Percentiles rank a stretch among this genome's conserved stretches.
phyloP scores from a whole-genome alignment of 1,140 invertebrate species.

The Lineus longissimus region DNA sequence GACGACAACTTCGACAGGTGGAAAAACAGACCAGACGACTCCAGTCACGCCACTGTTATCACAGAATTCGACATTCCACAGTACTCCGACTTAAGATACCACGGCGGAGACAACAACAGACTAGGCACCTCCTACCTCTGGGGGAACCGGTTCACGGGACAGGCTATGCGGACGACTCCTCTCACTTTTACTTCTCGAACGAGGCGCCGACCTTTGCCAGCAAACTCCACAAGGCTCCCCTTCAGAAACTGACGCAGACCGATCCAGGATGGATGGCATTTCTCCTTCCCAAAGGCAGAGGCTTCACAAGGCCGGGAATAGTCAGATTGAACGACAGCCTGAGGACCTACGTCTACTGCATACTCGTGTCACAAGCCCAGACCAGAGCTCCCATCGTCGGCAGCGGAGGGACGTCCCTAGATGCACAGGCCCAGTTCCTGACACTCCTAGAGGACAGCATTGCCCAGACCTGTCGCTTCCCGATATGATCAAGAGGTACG shows the following conservation, averaged over 20 bases:
- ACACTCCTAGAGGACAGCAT: background rate
- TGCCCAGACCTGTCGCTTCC: background rate
- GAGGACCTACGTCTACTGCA: slow-evolving; percentile 9
- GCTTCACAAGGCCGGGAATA: slow-evolving; percentile 7
- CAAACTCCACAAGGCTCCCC: no score
- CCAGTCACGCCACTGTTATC: background rate
- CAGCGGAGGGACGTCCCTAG: background rate
- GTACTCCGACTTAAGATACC: background rate
- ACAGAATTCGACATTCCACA: background rate
- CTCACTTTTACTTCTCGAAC: no score
- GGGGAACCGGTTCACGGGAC: no score
- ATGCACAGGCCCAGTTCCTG: background rate
- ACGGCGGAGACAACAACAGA: background rate
- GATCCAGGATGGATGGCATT: background rate
- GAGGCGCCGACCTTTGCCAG: no score
- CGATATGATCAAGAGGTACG: background rate
- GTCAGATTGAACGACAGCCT: slow-evolving; percentile 13
- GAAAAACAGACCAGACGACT: background rate
- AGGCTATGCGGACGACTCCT: no score
- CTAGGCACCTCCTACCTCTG: background rate
- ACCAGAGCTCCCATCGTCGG: background rate
- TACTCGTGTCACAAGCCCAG: slow-evolving; percentile 9
- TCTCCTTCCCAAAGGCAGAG: background rate
- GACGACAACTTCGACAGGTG: background rate
- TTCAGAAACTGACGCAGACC: background rate